Conservation (phyloP, 2,888 invertebrate species). For the Hemithea aestivaria region DNA sequence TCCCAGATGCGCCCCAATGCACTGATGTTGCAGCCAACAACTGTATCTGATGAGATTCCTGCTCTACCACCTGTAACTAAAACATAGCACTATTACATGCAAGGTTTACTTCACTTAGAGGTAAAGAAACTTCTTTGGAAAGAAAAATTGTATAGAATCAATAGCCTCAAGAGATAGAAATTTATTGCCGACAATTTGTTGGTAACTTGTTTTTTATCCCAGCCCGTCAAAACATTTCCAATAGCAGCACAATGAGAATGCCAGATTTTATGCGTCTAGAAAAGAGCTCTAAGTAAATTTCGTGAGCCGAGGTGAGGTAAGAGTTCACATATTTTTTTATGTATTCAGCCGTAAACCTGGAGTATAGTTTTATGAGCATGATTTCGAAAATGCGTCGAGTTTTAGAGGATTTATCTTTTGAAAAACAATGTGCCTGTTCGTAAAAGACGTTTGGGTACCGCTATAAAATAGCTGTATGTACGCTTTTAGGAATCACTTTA, state of each 20-base stretch:
- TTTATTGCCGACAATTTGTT: slow-evolving; percentile 13
- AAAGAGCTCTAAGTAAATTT: slow-evolving; percentile 46
- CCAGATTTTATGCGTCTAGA: slow-evolving; percentile 38
- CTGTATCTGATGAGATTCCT: slow-evolving; percentile 51
- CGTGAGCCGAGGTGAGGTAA: slow-evolving; percentile 35
- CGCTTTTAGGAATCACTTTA: slow-evolving; percentile 6
- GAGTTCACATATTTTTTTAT: slow-evolving; percentile 46
- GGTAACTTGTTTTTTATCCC: slow-evolving; percentile 12
- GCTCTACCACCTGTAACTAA: slow-evolving; percentile 45
- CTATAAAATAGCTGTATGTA: slow-evolving; percentile 22
- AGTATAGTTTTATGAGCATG: slow-evolving; percentile 56
- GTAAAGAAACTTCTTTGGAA: too few relatives aligned
- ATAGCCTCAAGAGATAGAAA: slow-evolving; percentile 9
- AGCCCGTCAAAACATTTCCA: slow-evolving; percentile 22
- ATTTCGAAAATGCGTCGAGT: slow-evolving; percentile 49
- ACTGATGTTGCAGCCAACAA: slow-evolving; percentile 45
- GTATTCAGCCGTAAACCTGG: slow-evolving; percentile 47
- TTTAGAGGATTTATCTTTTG: slow-evolving; percentile 40
- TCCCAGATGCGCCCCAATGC: slow-evolving; percentile 61
- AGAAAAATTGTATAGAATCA: too few relatives aligned
- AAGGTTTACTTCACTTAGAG: too few relatives aligned
- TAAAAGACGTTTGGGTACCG: slow-evolving; percentile 29
- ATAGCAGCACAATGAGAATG: slow-evolving; percentile 29
- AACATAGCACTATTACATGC: too few relatives aligned
- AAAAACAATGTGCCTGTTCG: slow-evolving; percentile 31